Evolutionary conservation across 2,888 invertebrate genomes (phyloP).

Genomic region (Sarcophaga subvicina): DNA sequence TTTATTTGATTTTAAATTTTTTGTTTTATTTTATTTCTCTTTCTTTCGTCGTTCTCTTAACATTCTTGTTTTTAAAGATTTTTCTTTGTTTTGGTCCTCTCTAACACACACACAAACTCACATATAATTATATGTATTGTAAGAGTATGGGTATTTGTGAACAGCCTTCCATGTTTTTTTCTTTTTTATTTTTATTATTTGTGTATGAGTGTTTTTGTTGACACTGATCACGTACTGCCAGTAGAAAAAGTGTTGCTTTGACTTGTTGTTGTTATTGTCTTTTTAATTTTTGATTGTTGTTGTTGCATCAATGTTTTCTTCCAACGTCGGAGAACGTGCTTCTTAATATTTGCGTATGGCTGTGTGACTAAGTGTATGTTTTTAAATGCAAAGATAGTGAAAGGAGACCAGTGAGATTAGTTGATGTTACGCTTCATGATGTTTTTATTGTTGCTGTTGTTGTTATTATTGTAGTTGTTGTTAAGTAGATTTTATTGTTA

Average conservation of each 20-base stretch:
- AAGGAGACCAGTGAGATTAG: neutral
- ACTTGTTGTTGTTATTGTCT: constrained; percentile 33
- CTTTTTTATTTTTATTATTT: neutral
- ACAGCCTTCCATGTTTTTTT: neutral
- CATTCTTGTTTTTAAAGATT: constrained; percentile 3
- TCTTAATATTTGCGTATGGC: neutral
- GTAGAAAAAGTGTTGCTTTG: constrained; percentile 46
- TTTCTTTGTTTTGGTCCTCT: neutral
- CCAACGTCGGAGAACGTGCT: too few relatives aligned
- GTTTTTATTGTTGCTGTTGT: neutral
- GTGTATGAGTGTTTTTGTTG: constrained; percentile 36
- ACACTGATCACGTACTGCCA: constrained; percentile 63
- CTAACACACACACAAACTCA: too few relatives aligned
- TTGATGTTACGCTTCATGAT: neutral
- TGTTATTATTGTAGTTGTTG: constrained; percentile 10
- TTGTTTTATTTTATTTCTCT: neutral
- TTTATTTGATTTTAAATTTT: constrained; percentile 35
- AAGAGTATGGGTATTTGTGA: too few relatives aligned
- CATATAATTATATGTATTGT: too few relatives aligned
- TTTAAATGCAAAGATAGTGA: too few relatives aligned
- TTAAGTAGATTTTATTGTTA: constrained; percentile 47
- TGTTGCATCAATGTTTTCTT: too few relatives aligned
- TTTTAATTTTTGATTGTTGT: constrained; percentile 3
- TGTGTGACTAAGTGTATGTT: neutral
- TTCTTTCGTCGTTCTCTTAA: neutral